Evolutionary conservation across 2,888 invertebrate genomes (phyloP), one percentile per base, ranked within the genome.

Genomic region (Nephrotoma guestfalica): DNA sequence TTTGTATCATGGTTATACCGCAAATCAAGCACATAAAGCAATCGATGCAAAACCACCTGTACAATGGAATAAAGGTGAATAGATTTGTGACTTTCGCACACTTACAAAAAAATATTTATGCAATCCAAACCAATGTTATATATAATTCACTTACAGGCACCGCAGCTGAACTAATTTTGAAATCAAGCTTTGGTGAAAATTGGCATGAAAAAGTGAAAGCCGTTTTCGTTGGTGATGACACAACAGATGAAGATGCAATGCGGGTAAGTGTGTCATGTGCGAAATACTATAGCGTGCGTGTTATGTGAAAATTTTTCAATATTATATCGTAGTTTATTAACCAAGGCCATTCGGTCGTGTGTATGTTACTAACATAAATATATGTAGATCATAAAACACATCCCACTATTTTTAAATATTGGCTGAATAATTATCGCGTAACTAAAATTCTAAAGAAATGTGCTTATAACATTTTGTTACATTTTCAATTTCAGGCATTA

Each of bases 221-320:
- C 88, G 95, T 97, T 88, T 97, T 97, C 89, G 97, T 95, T 45
- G 97, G 97, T 87, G 97, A 97, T 91, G 97, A 97, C 91, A 94
- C 94, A 87, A 97, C 97, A 0, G 97, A 97, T 90, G 97, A 97
- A 92, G 97, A 97, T 91, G 97, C 97, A 51, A 97, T 97, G 96
- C 93, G 94, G 93, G 96, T 96, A 90, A 89, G 89, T 30, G 30
- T 30, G 30, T 6, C 30, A 57, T 13, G 71, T 30, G 71, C 71
- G 71, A 86, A 87, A 40, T 47, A n/a, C 30, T 41, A n/a, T n/a
- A 83, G 87, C 15, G 18, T 84, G 18, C 5, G 13, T 71, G 47
- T 18, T 85, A 57, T 84, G 40, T 47, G 42, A 41, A 13, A 86
- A 43, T 41, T 43, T 84, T 83, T 83, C 86, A 41, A 86, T 47